Percentiles rank a stretch among this genome's conserved stretches.
Conservation (phyloP, 2,888 invertebrate genomes). For the Pseudoips prasinana region DNA sequence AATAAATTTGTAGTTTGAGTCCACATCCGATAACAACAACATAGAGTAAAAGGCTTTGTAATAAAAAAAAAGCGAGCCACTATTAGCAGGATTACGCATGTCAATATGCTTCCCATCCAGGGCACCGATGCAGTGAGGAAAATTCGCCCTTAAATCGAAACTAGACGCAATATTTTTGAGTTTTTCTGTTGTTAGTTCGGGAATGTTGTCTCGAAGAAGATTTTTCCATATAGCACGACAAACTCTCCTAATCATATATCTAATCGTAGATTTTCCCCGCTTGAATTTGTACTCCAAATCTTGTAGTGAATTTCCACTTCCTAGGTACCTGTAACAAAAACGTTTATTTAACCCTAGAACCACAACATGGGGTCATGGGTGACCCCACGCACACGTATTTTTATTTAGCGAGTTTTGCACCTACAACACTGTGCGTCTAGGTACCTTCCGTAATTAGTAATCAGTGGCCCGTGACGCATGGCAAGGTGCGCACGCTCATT, state of each 20-base stretch:
- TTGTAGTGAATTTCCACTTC: conserved; percentile 13
- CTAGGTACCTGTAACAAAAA: conserved; percentile 16
- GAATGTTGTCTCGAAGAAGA: conserved; percentile 3
- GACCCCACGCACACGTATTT: too few relatives aligned
- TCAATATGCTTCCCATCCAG: conserved; percentile 11
- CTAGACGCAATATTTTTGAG: not conserved
- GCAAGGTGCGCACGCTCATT: too few relatives aligned
- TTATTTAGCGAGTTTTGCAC: too few relatives aligned
- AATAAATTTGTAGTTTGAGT: conserved; percentile 13
- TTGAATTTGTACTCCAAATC: conserved; percentile 15
- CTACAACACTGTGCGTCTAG: too few relatives aligned
- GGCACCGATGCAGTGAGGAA: conserved; percentile 15
- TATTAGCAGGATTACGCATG: conserved; percentile 8
- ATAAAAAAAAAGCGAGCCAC: conserved; percentile 15
- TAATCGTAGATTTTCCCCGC: conserved; percentile 14
- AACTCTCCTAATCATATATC: conserved; percentile 11
- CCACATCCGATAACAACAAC: conserved; percentile 19
- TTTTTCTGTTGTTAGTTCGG: conserved; percentile 6
- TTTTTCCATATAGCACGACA: too few relatives aligned
- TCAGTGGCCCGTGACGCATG: too few relatives aligned
- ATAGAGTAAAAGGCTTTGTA: conserved; percentile 22
- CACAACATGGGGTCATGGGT: too few relatives aligned
- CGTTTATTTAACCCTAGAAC: too few relatives aligned
- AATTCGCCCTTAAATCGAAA: conserved; percentile 12
- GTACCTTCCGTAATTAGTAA: too few relatives aligned